phyloP scores from a whole-genome alignment of 2,888 invertebrate species.

The Oasisia sp. region DNA sequence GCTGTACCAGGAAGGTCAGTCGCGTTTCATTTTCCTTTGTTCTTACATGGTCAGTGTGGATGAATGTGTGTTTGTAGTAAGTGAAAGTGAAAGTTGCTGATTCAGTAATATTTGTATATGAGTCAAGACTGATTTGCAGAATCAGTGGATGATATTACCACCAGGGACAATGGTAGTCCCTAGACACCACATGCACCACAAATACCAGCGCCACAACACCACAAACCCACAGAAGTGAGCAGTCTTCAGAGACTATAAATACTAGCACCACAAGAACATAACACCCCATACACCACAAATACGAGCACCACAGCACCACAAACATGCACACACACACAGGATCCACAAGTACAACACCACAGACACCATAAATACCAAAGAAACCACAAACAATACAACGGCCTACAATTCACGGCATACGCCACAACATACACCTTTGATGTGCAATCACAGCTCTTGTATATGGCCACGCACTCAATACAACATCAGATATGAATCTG shows the following conservation, averaged over 20 bases:
- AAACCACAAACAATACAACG: neutral
- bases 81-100: neutral
- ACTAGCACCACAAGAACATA: neutral
- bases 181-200: neutral
- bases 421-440: neutral
- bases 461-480: neutral
- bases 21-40: neutral
- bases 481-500: neutral
- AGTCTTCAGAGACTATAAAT: neutral
- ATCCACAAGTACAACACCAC: neutral
- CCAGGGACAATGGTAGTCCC: neutral
- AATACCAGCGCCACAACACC: neutral
- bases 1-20: neutral
- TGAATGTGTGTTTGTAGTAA: neutral
- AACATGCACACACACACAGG: neutral
- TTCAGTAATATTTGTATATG: neutral
- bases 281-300: neutral
- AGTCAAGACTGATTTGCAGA: neutral
- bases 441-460: neutral
- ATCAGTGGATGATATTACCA: neutral
- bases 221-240: neutral
- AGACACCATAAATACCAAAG: neutral
- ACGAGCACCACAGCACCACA: neutral
- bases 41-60: neutral
- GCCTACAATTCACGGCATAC: neutral